phyloP scores from a whole-genome alignment of 2,113 vertebrate genomes.

The Salvelinus alpinus region DNA sequence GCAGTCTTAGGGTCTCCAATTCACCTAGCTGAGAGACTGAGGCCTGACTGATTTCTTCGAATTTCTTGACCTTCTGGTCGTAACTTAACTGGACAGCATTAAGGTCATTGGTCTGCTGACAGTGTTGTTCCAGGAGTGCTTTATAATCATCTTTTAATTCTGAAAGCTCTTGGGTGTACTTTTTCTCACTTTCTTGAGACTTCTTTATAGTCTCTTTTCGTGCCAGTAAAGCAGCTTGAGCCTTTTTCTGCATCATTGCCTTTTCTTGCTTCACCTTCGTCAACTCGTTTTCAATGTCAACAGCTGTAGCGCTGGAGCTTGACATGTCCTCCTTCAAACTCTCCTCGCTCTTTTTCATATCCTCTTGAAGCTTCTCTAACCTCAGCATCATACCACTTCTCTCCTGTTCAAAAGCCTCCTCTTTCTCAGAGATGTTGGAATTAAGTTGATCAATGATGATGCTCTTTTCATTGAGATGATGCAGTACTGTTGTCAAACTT shows the following conservation, averaged over 20 bases:
- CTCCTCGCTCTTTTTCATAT: constrained; percentile 58
- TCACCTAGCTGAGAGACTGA: constrained; percentile 54
- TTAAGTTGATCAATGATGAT: constrained; percentile 64
- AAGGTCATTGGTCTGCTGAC: constrained; percentile 64
- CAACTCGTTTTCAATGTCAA: constrained; percentile 45
- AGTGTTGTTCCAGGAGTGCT: constrained; percentile 59
- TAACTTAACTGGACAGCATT: constrained; percentile 61
- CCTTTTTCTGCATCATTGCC: constrained; percentile 72
- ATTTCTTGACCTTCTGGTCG: constrained; percentile 62
- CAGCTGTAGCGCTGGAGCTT: constrained; percentile 4
- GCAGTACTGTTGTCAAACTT: constrained; percentile 56
- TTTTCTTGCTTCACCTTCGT: constrained; percentile 71
- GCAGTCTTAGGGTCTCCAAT: constrained; percentile 44
- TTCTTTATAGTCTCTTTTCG: constrained; percentile 69
- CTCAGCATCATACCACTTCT: constrained; percentile 51
- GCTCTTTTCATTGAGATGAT: constrained; percentile 67
- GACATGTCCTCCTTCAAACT: constrained; percentile 37
- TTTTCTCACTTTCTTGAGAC: constrained; percentile 67
- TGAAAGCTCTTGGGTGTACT: constrained; percentile 59
- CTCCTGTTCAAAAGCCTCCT: constrained; percentile 61
- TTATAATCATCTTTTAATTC: constrained; percentile 71
- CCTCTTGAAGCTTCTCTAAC: constrained; percentile 66
- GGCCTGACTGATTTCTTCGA: constrained; percentile 48
- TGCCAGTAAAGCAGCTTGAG: constrained; percentile 72
- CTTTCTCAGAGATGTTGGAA: constrained; percentile 53